These are phyloP conservation scores for Gorsachius magnificus DNA, from an alignment of 2,797 vertebrate genomes.

Conservation along the genomic window DNA sequence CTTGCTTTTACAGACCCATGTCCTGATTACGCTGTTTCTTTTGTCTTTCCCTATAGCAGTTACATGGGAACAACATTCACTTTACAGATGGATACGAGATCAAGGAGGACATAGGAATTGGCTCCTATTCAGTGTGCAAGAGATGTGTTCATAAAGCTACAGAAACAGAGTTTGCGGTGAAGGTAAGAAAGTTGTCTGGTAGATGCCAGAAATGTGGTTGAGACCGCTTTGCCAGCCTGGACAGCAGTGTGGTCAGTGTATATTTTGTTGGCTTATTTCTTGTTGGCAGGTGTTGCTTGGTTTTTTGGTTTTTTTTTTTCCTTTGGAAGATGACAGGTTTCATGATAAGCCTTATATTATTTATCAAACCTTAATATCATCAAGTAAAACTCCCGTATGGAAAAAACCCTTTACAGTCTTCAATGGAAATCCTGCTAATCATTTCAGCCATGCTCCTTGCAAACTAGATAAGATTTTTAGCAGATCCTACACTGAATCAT, in stretches of 20 bases:
- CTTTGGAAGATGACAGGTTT: not conserved
- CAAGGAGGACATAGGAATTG: constrained; percentile 90
- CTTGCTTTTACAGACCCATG: not conserved
- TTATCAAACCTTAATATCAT: not conserved
- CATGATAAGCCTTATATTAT: not conserved
- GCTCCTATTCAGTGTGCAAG: constrained; percentile 86
- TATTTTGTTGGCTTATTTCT: not conserved
- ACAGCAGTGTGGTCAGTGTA: not conserved
- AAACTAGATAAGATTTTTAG: not conserved
- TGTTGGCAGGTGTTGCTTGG: not conserved
- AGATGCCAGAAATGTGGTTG: not conserved
- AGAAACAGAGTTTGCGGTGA: constrained; percentile 91
- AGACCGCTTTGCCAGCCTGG: not conserved
- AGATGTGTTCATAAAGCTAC: constrained; percentile 92
- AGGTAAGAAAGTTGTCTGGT: constrained; percentile 78
- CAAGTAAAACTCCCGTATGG: not conserved
- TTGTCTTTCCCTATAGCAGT: constrained; percentile 77
- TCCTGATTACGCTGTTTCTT: not conserved
- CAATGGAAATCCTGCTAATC: not conserved
- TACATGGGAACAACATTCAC: constrained; percentile 88
- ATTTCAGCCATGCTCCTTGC: not conserved
- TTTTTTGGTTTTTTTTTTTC: not conserved
- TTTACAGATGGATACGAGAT: constrained; percentile 92
- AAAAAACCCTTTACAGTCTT: not conserved
- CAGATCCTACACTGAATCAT: not conserved